Percentiles rank a stretch among this genome's conserved stretches.
phyloP scores from a whole-genome alignment of 1,140 invertebrate genomes.

The Cherax quadricarinatus region DNA sequence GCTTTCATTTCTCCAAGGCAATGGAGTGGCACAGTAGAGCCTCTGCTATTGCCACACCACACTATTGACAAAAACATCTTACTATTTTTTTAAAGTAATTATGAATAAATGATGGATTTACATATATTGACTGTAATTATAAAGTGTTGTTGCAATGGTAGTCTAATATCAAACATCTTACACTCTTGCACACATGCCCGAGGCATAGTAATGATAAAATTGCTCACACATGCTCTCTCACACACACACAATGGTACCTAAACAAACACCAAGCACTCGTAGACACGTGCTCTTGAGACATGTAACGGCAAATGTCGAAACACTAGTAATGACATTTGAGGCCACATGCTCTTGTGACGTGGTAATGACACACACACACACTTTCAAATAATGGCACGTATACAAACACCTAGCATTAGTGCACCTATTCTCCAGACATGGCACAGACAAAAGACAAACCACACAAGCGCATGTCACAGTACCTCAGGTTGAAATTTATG shows the following conservation, averaged over 20 bases:
- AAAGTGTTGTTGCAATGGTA: conserved; percentile 21
- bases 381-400: too few relatives aligned
- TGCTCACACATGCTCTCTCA: too few relatives aligned
- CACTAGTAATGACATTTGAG: too few relatives aligned
- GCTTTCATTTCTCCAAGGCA: background rate
- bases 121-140: conserved; percentile 35
- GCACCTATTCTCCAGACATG: background rate
- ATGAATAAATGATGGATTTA: background rate
- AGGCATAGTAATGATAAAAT: too few relatives aligned
- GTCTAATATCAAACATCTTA: conserved; percentile 20
- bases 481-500: background rate
- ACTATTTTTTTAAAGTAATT: background rate
- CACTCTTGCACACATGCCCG: background rate
- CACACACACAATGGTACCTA: too few relatives aligned
- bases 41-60: background rate
- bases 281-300: background rate
- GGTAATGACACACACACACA: too few relatives aligned
- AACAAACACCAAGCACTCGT: too few relatives aligned
- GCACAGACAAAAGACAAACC: conserved; percentile 1
- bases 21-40: background rate
- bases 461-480: background rate
- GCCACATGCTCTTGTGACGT: too few relatives aligned
- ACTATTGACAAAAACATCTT: background rate
- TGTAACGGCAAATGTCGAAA: too few relatives aligned
- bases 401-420: too few relatives aligned